Evolutionary conservation across 2,113 vertebrate genomes (phyloP).

Genomic region (Anolis carolinensis): DNA sequence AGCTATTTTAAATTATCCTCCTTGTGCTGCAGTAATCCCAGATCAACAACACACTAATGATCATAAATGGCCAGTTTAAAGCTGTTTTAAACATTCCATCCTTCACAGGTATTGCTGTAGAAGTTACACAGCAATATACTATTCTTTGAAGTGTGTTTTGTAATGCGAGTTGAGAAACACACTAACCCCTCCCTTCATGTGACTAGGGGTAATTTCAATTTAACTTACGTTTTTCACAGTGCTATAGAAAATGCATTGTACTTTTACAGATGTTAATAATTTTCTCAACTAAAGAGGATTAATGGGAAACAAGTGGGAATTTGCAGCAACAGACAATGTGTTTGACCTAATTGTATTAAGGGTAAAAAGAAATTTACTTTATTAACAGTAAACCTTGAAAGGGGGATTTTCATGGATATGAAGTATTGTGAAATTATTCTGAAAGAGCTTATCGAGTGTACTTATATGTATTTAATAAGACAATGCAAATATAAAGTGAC

Average conservation of each 20-base stretch:
- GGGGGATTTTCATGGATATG: background rate
- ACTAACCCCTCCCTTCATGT: background rate
- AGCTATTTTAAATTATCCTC: conserved; percentile 1
- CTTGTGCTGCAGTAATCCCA: background rate
- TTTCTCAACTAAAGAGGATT: background rate
- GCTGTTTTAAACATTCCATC: background rate
- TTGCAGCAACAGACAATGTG: background rate
- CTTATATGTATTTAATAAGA: background rate
- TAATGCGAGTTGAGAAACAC: background rate
- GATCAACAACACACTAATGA: conserved; percentile 1
- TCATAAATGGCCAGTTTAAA: conserved; percentile 13
- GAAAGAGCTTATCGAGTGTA: background rate
- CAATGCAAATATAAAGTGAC: too few species aligned
- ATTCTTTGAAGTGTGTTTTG: background rate
- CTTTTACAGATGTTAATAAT: background rate
- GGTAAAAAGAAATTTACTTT: background rate
- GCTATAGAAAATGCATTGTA: background rate
- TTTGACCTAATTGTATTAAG: background rate
- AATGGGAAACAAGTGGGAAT: conserved; percentile 9
- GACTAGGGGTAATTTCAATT: conserved; percentile 14
- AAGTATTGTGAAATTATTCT: background rate
- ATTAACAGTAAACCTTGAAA: conserved; percentile 9
- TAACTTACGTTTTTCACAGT: conserved; percentile 5
- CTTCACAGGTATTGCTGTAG: background rate
- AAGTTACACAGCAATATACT: background rate